Evolutionary conservation across 2,888 invertebrate species (phyloP).

Genomic region (Microdon myrmicae): DNA sequence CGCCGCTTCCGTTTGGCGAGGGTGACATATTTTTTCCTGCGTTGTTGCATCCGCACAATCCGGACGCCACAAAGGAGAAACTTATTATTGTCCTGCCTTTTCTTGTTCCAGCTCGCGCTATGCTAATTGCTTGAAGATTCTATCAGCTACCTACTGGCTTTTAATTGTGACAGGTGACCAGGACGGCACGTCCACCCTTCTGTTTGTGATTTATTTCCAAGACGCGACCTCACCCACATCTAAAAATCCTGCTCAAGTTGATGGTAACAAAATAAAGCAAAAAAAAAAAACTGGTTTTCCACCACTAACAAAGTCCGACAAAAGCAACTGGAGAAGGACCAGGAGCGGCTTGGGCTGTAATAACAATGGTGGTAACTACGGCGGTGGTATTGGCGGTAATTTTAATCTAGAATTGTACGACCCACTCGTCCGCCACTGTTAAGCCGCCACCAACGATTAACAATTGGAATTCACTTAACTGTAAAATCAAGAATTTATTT

Average conservation of each 20-base stretch:
- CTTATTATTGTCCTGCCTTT: constrained; percentile 40
- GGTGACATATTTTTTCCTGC: constrained; percentile 35
- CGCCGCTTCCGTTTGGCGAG: constrained; percentile 38
- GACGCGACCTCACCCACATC: neutral
- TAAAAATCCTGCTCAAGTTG: neutral
- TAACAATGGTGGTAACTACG: too few species aligned
- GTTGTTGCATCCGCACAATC: neutral
- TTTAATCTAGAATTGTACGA: constrained; percentile 33
- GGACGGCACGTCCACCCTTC: constrained; percentile 33
- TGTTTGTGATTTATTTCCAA: constrained; percentile 41
- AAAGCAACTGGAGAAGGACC: too few species aligned
- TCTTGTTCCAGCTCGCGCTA: constrained; percentile 17
- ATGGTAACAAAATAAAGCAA: neutral
- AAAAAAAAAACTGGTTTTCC: constrained; percentile 42
- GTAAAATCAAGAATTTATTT: constrained; percentile 52
- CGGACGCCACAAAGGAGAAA: constrained; percentile 33
- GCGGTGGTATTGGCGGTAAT: constrained; percentile 18
- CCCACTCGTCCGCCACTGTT: constrained; percentile 5
- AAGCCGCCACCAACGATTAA: constrained; percentile 42
- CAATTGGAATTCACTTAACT: constrained; percentile 53
- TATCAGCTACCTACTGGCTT: constrained; percentile 32
- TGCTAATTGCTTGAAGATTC: constrained; percentile 49
- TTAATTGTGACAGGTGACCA: constrained; percentile 51
- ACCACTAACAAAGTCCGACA: constrained; percentile 47
- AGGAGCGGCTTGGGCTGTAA: too few species aligned